Conservation (phyloP, 2,113 vertebrate genomes). For the Zosterops borbonicus region DNA sequence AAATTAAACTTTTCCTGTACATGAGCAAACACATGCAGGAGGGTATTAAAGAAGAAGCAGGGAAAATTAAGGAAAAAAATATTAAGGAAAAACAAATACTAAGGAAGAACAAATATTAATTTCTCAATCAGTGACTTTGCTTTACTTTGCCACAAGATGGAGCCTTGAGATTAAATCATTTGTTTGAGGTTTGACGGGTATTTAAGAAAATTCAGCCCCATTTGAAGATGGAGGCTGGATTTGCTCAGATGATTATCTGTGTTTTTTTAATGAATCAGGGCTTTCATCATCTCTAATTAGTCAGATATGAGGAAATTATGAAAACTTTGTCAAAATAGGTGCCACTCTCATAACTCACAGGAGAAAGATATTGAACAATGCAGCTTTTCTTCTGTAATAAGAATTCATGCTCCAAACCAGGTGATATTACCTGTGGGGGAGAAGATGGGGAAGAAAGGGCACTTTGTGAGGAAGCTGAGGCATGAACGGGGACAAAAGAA, state of each 20-base stretch:
- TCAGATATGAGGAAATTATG: neutral
- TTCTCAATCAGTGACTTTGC: neutral
- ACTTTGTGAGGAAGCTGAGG: neutral
- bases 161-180: conserved; percentile 40
- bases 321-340: neutral
- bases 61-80: neutral
- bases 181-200: too few relatives aligned
- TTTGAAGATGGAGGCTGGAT: neutral
- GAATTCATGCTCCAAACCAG: neutral
- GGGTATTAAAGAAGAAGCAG: fast-evolving
- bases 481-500: neutral
- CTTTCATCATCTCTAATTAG: neutral
- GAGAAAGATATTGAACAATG: neutral
- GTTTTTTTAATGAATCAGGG: neutral
- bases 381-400: neutral
- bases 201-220: neutral
- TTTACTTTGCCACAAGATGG: conserved; percentile 55
- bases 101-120: neutral
- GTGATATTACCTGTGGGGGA: neutral
- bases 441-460: neutral
- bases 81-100: neutral
- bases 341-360: neutral
- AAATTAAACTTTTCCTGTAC: fast-evolving
- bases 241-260: neutral
- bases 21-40: fast-evolving